phyloP scores from a whole-genome alignment of 2,113 vertebrate genomes.

The Myotis lucifugus region DNA sequence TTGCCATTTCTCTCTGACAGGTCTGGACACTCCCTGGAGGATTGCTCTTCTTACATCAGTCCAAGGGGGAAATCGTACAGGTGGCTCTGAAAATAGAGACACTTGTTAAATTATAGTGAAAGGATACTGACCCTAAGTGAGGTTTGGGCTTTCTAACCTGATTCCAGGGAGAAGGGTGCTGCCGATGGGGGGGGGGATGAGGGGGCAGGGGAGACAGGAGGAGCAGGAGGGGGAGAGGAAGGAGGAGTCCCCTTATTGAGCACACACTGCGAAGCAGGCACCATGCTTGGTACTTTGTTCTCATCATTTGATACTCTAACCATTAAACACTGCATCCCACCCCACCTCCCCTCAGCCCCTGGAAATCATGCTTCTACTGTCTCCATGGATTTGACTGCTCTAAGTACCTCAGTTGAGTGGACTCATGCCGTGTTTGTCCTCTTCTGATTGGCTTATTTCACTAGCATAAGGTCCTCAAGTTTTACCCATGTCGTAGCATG shows the following conservation, averaged over 20 bases:
- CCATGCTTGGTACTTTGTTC: neutral
- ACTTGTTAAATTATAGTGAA: neutral
- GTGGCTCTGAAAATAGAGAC: neutral
- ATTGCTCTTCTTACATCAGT: neutral
- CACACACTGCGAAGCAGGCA: rapidly evolving
- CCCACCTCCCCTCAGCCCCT: neutral
- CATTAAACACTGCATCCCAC: neutral
- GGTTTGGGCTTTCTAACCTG: neutral
- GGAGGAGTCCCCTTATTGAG: neutral
- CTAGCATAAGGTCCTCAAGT: neutral
- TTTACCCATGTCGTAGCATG: neutral
- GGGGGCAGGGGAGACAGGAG: rapidly evolving
- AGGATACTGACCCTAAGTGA: neutral
- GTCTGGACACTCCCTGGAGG: neutral
- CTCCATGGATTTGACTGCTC: neutral
- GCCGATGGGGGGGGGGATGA: too few species aligned
- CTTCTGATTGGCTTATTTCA: neutral
- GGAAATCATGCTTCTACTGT: too few species aligned
- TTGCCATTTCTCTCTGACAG: neutral
- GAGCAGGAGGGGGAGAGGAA: too few species aligned
- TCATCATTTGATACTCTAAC: neutral
- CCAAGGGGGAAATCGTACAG: neutral
- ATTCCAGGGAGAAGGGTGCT: neutral
- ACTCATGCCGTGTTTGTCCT: neutral
- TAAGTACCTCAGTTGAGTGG: neutral